Evolutionary conservation across 2,888 invertebrate genomes (phyloP), one percentile per base, ranked within the genome.

Genomic region (Camptogramma bilineatum): DNA sequence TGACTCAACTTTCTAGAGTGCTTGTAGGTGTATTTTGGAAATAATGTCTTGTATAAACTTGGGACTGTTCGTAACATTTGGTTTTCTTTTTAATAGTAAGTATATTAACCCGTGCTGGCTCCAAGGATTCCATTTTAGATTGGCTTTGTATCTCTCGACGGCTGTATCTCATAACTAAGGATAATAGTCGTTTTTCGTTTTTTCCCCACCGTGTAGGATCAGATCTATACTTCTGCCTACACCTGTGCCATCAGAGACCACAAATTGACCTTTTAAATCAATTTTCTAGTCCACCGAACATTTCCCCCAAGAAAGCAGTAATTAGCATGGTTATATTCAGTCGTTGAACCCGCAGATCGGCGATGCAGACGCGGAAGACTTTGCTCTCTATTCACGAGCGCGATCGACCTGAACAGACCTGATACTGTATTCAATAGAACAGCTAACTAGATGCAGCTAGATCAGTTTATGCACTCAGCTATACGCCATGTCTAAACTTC

Each of bases 311-410:
- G 47, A 53, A 51, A 44, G 8, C 17, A 48, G 21, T 46, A 21
- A 61, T 52, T 44, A 48, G 55, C 55, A 55, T 64, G 52, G 51
- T 44, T 61, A 57, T 64, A 65, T 56, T 53, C 73, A 78, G 79
- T 75, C 78, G 75, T 80, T 83, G 81, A 78, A 83, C 80, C 75
- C 56, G 18, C 39, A 19, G 55, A 60, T 59, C 62, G 60, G 59
- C 68, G 66, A 69, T 69, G 68, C 63, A 52, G 52, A 72, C 58
- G 71, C 75, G 75, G 75, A 75, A 75, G 75, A 72, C 80, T 80
- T 79, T 79, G 81, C 78, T 78, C 80, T 80, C 84, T 86, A 86
- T 85, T 85, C 85, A 85, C 39, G 50, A 65, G 62, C 58, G 66
- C 62, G 57, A 66, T 66, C 66, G 58, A 62, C 66, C 62, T 66